phyloP scores from a whole-genome alignment of 2,797 vertebrate genomes.

The Cyclura pinguis region DNA sequence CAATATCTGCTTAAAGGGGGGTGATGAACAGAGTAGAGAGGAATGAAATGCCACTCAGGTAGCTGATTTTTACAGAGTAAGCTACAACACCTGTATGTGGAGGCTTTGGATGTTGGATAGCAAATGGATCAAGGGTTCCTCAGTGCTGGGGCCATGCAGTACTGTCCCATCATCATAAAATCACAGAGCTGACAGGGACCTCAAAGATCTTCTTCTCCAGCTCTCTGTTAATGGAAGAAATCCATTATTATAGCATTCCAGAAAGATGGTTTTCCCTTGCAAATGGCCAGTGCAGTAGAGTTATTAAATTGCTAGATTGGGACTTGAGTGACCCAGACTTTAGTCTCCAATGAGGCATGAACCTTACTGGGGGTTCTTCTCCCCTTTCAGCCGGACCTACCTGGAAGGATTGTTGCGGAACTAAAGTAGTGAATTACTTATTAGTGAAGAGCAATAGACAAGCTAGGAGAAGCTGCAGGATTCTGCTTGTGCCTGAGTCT shows the following conservation, averaged over 20 bases:
- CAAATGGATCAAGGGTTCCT: not conserved
- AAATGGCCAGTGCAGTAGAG: too few relatives aligned
- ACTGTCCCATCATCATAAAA: not conserved
- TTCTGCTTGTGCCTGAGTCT: too few relatives aligned
- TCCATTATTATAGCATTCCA: not conserved
- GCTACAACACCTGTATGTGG: conserved; percentile 50
- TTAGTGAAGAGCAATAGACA: too few relatives aligned
- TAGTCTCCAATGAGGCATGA: too few relatives aligned
- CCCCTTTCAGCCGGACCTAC: too few relatives aligned
- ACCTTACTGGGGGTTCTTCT: too few relatives aligned
- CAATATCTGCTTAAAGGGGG: conserved; percentile 67
- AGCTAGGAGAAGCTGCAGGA: too few relatives aligned
- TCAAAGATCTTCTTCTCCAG: not conserved
- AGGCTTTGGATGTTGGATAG: conserved; percentile 57
- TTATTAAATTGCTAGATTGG: too few relatives aligned
- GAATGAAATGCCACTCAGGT: conserved; percentile 67
- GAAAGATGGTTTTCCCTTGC: too few relatives aligned
- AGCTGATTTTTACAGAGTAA: conserved; percentile 65
- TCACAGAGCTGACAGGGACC: conserved; percentile 18
- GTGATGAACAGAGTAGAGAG: conserved; percentile 65
- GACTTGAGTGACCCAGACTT: too few relatives aligned
- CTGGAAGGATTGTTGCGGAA: too few relatives aligned
- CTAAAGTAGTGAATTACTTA: too few relatives aligned
- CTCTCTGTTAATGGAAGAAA: not conserved
- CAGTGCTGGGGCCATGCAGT: not conserved